Conservation (phyloP, 1,140 invertebrate species). For the Octopus sinensis region DNA sequence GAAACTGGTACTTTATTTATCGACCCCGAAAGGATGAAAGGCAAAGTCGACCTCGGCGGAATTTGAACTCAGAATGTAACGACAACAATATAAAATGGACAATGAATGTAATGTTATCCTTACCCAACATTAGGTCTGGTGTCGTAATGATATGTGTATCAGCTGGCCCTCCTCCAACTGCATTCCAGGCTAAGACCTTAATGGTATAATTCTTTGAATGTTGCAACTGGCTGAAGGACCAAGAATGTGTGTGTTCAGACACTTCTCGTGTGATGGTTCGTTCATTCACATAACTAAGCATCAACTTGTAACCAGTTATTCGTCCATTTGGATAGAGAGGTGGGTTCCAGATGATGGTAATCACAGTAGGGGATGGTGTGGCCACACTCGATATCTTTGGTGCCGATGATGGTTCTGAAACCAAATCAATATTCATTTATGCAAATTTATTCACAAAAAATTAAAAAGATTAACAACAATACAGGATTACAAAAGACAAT, state of each 20-base stretch:
- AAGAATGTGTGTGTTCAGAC: conserved; percentile 59
- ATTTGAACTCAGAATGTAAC: too few relatives aligned
- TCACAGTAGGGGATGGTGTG: conserved; percentile 76
- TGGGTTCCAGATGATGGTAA: conserved; percentile 82
- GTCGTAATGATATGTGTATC: conserved; percentile 67
- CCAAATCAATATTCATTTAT: too few relatives aligned
- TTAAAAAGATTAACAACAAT: too few relatives aligned
- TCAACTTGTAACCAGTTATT: conserved; percentile 77
- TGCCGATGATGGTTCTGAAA: conserved; percentile 44
- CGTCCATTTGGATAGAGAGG: conserved; percentile 83
- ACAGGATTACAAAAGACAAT: too few relatives aligned
- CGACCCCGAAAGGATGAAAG: too few relatives aligned
- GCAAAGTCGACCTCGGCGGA: too few relatives aligned
- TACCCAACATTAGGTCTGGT: conserved; percentile 24
- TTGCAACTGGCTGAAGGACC: conserved; percentile 75
- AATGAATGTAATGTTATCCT: not conserved
- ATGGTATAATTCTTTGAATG: conserved; percentile 75
- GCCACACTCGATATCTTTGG: conserved; percentile 69
- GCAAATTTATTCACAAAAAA: too few relatives aligned
- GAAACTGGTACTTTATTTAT: too few relatives aligned
- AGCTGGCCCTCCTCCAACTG: conserved; percentile 74
- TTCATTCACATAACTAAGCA: conserved; percentile 36
- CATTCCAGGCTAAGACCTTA: conserved; percentile 75
- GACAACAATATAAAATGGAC: too few relatives aligned
- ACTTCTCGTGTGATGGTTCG: conserved; percentile 66